Evolutionary conservation across 2,888 invertebrate species (phyloP).

Genomic region (Leptinotarsa peninsularis): DNA sequence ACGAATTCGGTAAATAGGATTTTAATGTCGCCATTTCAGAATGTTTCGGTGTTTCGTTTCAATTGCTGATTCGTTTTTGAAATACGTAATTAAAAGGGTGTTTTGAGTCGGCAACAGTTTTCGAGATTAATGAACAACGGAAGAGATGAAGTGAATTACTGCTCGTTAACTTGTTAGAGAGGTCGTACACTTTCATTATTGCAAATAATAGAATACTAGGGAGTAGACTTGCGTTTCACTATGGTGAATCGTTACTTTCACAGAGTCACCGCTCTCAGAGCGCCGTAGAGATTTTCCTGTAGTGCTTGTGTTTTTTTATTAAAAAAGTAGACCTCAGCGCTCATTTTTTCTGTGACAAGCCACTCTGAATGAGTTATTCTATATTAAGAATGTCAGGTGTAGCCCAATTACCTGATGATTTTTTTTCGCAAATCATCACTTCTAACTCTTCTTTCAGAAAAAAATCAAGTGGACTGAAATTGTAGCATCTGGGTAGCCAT

Average conservation of each 20-base stretch:
- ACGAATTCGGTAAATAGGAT: background rate
- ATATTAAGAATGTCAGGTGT: too few relatives aligned
- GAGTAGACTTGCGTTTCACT: background rate
- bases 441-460: too few relatives aligned
- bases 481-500: too few relatives aligned
- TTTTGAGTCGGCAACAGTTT: background rate
- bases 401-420: too few relatives aligned
- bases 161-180: conserved; percentile 7
- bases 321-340: too few relatives aligned
- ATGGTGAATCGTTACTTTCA: background rate
- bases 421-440: too few relatives aligned
- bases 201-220: background rate
- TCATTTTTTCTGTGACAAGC: too few relatives aligned
- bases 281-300: too few relatives aligned
- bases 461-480: too few relatives aligned
- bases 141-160: background rate
- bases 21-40: background rate
- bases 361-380: too few relatives aligned
- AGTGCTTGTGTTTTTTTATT: too few relatives aligned
- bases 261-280: too few relatives aligned
- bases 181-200: background rate
- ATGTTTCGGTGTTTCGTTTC: background rate
- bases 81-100: conserved; percentile 6
- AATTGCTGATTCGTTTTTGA: conserved; percentile 8
- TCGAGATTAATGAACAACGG: conserved; percentile 11